These are phyloP conservation scores for Saccopteryx bilineata DNA, from an alignment of 2,113 vertebrate genomes.

Conservation along the genomic window DNA sequence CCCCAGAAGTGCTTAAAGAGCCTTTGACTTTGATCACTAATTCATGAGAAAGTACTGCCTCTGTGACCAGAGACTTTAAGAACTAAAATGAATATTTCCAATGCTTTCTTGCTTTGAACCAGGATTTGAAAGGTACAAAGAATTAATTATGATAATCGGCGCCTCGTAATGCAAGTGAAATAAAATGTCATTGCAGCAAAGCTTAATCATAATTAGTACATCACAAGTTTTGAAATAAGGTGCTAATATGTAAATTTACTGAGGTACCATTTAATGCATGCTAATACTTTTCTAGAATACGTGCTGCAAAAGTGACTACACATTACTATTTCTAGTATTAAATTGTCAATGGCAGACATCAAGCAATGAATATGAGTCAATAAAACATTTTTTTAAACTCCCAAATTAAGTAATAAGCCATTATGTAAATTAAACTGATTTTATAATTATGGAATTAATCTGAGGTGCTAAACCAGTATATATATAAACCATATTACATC, in stretches of 20 bases:
- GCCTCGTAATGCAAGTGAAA: conserved; percentile 78
- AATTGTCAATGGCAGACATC: conserved; percentile 74
- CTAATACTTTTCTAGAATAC: conserved; percentile 56
- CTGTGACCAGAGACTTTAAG: conserved; percentile 46
- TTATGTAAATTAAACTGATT: conserved; percentile 25
- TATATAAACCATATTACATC: conserved; percentile 60
- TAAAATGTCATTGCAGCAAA: conserved; percentile 79
- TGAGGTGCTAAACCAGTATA: background rate
- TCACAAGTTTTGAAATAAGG: conserved; percentile 75
- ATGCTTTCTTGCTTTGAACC: conserved; percentile 63
- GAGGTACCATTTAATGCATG: conserved; percentile 65
- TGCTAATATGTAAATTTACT: conserved; percentile 64
- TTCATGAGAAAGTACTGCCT: conserved; percentile 31
- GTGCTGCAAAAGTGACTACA: background rate
- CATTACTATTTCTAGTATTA: conserved; percentile 68
- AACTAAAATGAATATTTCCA: conserved; percentile 58
- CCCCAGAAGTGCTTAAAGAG: background rate
- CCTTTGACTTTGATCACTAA: conserved; percentile 31
- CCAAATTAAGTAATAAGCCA: conserved; percentile 51
- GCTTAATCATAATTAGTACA: conserved; percentile 82
- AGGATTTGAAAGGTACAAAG: conserved; percentile 65
- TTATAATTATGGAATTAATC: conserved; percentile 45
- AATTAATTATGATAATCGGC: conserved; percentile 81
- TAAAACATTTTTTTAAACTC: background rate
- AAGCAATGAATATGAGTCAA: conserved; percentile 43